Evolutionary conservation across 1,140 invertebrate species (phyloP).

Genomic region (Condylostylus longicornis): DNA sequence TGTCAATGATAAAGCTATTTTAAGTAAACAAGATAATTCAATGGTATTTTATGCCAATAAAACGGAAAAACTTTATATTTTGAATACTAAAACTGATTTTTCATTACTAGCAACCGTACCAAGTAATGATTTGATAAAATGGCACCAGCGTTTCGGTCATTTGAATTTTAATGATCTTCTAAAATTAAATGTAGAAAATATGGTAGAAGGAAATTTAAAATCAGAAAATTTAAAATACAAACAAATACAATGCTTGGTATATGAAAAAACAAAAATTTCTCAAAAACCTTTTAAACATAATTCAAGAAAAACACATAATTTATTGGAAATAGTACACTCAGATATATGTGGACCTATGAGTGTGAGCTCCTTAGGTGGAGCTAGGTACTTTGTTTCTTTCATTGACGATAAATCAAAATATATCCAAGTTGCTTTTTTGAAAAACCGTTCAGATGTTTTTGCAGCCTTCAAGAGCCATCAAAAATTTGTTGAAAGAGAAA

Average conservation of each 20-base stretch:
- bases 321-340: slow-evolving; percentile 28
- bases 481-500: background rate
- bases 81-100: no score
- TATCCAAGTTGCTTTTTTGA: slow-evolving; percentile 30
- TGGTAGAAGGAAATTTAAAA: no score
- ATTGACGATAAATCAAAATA: slow-evolving; percentile 33
- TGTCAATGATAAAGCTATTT: no score
- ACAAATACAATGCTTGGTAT: background rate
- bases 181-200: no score
- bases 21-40: no score
- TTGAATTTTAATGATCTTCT: no score
- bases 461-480: background rate
- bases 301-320: background rate
- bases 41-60: no score
- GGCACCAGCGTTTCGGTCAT: no score
- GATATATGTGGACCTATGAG: slow-evolving; percentile 35
- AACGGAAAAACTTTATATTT: no score
- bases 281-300: background rate
- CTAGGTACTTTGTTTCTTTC: slow-evolving; percentile 26
- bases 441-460: slow-evolving; percentile 26
- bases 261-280: background rate
- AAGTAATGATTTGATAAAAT: no score
- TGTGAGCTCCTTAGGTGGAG: slow-evolving; percentile 19
- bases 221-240: no score
- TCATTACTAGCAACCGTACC: no score